phyloP scores from a whole-genome alignment of 2,888 invertebrate genomes.

The Nephrotoma flavescens region DNA sequence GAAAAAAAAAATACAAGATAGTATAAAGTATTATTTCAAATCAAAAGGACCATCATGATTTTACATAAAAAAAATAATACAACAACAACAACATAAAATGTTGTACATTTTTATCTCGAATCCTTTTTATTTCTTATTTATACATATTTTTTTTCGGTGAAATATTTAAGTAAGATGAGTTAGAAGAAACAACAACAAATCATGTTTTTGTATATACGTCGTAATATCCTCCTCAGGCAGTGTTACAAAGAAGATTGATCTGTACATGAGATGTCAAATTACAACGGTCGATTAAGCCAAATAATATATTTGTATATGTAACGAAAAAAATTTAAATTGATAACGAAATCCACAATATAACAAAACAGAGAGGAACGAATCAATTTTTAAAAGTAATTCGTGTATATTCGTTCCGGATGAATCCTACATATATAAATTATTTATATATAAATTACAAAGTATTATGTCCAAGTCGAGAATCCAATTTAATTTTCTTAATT shows the following conservation, averaged over 20 bases:
- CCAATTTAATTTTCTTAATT: neutral
- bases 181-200: neutral
- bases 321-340: no score
- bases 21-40: neutral
- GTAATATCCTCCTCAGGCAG: neutral
- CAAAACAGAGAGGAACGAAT: neutral
- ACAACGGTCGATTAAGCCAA: neutral
- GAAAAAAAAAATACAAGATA: neutral
- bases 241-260: neutral
- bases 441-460: neutral
- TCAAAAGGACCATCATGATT: neutral
- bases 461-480: neutral
- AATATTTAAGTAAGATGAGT: neutral
- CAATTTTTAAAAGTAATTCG: neutral
- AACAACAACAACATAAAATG: neutral
- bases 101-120: neutral
- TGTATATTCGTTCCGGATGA: neutral
- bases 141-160: neutral
- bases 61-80: neutral
- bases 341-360: neutral
- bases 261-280: neutral
- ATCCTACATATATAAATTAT: neutral
- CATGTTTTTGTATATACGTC: neutral
- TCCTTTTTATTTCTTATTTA: neutral
- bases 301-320: neutral